A percentile compares a stretch with the other conserved stretches of the same genome.
Evolutionary conservation across 2,797 vertebrate genomes (phyloP).

Genomic region (Nothura maculosa): DNA sequence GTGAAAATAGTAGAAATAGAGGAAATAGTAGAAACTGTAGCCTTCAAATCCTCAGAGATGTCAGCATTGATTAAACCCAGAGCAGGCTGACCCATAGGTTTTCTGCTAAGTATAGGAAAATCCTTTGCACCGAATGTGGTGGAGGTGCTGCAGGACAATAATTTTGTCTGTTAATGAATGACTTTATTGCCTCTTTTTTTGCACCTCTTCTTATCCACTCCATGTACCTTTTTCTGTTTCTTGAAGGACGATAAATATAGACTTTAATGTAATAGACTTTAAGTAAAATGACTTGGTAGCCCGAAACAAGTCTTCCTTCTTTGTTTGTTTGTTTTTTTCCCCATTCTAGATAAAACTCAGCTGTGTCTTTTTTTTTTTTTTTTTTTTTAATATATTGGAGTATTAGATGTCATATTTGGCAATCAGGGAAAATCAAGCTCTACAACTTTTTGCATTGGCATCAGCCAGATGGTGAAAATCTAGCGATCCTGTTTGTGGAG

Average conservation of each 20-base stretch:
- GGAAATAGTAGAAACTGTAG: rapidly evolving
- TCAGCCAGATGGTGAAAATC: slow-evolving; percentile 72
- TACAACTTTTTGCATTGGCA: slow-evolving; percentile 42
- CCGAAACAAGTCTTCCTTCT: slow-evolving; percentile 48
- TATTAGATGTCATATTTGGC: background rate
- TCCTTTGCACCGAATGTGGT: background rate
- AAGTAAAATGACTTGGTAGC: slow-evolving; percentile 44
- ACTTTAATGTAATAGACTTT: too few relatives aligned
- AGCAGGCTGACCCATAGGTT: background rate
- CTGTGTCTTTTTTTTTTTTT: slow-evolving; percentile 51
- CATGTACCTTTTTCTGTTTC: background rate
- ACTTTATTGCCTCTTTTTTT: background rate
- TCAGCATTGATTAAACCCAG: background rate
- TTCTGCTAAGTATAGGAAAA: background rate
- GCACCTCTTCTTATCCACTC: background rate
- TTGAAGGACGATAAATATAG: background rate
- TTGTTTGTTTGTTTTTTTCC: background rate
- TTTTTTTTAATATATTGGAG: slow-evolving; percentile 50
- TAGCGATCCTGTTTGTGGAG: slow-evolving; percentile 74
- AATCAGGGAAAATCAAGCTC: slow-evolving; percentile 39
- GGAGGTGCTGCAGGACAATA: background rate
- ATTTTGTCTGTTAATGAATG: background rate
- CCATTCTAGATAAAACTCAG: slow-evolving; percentile 58
- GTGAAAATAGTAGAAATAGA: background rate
- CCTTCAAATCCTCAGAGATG: background rate